A percentile compares a stretch with the other conserved stretches of the same genome.
Conservation (phyloP, 2,888 invertebrate species). For the Drosophila ustulata region DNA sequence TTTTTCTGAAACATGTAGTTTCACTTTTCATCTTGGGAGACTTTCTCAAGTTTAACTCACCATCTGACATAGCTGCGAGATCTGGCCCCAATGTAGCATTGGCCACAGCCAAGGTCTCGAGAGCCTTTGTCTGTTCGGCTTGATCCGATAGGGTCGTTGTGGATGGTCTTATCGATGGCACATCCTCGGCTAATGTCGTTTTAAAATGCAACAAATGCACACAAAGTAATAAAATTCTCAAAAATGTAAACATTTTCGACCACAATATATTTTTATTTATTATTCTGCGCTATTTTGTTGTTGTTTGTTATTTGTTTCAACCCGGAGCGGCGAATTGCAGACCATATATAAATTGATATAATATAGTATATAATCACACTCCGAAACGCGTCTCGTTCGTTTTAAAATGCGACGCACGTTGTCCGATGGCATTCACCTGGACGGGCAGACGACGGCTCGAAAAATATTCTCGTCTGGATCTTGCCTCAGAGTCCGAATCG, state of each 20-base stretch:
- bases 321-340: constrained; percentile 48
- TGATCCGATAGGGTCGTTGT: constrained; percentile 40
- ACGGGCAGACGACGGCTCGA: constrained; percentile 49
- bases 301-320: constrained; percentile 56
- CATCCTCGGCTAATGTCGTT: constrained; percentile 55
- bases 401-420: constrained; percentile 70
- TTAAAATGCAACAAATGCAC: constrained; percentile 79
- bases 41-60: constrained; percentile 49
- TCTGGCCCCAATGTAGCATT: constrained; percentile 49
- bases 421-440: constrained; percentile 77
- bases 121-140: constrained; percentile 34
- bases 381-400: constrained; percentile 55
- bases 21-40: constrained; percentile 36
- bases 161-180: constrained; percentile 44
- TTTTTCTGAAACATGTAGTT: constrained; percentile 29
- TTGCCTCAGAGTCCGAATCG: constrained; percentile 27
- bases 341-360: constrained; percentile 66
- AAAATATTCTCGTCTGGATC: constrained; percentile 39
- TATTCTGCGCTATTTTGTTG: constrained; percentile 63
- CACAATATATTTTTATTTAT: constrained; percentile 37
- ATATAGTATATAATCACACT: constrained; percentile 54
- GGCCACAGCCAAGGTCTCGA: constrained; percentile 17
- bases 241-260: constrained; percentile 70
- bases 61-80: constrained; percentile 19
- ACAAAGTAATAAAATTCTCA: constrained; percentile 71